Evolutionary conservation across 2,113 vertebrate species (phyloP).

Genomic region (Dolichotis patagonum): DNA sequence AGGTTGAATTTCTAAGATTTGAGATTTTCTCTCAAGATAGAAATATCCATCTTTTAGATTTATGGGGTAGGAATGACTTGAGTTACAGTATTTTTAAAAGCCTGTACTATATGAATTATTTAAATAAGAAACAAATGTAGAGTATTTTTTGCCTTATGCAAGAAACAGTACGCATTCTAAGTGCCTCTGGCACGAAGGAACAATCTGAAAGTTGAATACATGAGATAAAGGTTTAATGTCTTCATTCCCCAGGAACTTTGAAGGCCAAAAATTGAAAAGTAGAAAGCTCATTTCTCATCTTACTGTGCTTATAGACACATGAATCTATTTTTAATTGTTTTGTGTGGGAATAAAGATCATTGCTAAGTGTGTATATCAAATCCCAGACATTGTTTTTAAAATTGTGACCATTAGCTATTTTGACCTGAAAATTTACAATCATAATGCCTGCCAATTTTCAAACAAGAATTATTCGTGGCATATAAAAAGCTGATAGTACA

Average conservation of each 20-base stretch:
- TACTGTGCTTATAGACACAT: not conserved
- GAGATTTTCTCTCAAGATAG: conserved; percentile 21
- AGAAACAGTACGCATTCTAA: conserved; percentile 46
- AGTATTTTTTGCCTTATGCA: conserved; percentile 19
- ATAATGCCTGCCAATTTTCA: not conserved
- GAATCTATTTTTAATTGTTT: not conserved
- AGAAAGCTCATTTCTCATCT: not conserved
- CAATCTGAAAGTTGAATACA: not conserved
- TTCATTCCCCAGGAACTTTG: not conserved
- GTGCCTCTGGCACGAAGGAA: not conserved
- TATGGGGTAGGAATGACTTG: conserved; percentile 16
- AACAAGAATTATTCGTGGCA: not conserved
- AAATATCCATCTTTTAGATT: not conserved
- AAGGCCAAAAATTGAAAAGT: not conserved
- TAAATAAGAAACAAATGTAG: not conserved
- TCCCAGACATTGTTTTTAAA: not conserved
- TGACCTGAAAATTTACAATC: not conserved
- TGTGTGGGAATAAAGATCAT: not conserved
- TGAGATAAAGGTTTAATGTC: not conserved
- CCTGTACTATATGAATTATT: not conserved
- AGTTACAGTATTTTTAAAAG: not conserved
- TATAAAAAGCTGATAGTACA: not conserved
- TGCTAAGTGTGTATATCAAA: not conserved
- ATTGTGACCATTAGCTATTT: not conserved
- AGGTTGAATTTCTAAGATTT: not conserved